Percentiles rank a stretch among this genome's conserved stretches.
Evolutionary conservation across 2,113 vertebrate genomes (phyloP).

Genomic region (Daubentonia madagascariensis): DNA sequence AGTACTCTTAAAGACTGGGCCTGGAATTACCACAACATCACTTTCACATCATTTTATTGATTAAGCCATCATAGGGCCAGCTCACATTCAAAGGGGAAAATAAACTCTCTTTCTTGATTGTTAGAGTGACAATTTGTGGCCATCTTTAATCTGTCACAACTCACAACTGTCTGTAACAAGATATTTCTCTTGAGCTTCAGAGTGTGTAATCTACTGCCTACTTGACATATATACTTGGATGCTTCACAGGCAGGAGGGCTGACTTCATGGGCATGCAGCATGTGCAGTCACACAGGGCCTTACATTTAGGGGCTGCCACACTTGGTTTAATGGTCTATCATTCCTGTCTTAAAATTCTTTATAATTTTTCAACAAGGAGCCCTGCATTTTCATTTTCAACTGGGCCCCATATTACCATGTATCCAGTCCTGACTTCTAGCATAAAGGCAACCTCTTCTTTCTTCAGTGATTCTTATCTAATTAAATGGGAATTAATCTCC

Average conservation of each 20-base stretch:
- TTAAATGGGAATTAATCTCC: not conserved
- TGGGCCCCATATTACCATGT: rapidly evolving
- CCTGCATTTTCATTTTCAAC: not conserved
- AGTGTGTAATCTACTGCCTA: not conserved
- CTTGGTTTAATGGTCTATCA: not conserved
- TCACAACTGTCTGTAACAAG: not conserved
- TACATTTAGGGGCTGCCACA: not conserved
- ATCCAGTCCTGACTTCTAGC: not conserved
- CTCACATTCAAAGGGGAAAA: not conserved
- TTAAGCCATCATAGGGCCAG: not conserved
- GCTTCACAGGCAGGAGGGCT: not conserved
- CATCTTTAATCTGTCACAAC: not conserved
- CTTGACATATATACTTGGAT: not conserved
- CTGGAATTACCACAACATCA: not conserved
- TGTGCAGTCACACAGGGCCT: not conserved
- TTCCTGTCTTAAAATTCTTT: not conserved
- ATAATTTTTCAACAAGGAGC: not conserved
- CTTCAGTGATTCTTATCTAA: not conserved
- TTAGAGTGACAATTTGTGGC: not conserved
- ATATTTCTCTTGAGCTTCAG: not conserved
- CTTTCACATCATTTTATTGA: not conserved
- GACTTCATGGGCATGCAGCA: not conserved
- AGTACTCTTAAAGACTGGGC: not conserved
- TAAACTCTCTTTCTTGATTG: not conserved
- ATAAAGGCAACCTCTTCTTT: not conserved